These are phyloP conservation scores for Perca schrenkii DNA, from an alignment of 2,113 vertebrate species.

Conservation along the genomic window DNA sequence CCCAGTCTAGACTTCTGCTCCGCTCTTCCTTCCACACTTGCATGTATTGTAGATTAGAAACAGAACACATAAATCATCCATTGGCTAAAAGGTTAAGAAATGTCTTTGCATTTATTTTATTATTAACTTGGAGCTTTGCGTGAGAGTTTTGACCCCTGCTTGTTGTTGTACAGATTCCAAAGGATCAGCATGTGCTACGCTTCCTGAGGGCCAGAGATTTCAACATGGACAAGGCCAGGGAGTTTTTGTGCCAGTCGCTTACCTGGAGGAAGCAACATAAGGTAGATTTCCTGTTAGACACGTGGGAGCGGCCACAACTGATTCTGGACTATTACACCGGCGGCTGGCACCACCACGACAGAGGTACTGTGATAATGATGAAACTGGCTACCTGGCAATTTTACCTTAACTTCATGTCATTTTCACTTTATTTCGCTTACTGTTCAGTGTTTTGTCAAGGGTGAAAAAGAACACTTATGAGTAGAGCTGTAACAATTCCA, in stretches of 20 bases:
- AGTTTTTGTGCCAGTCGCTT: conserved; percentile 93
- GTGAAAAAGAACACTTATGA: not conserved
- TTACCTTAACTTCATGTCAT: not conserved
- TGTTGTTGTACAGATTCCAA: conserved; percentile 88
- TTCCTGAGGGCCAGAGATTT: conserved; percentile 96
- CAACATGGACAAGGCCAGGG: conserved; percentile 93
- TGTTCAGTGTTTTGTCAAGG: not conserved
- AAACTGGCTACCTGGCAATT: not conserved
- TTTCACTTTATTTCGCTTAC: not conserved
- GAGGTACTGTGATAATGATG: conserved; percentile 81
- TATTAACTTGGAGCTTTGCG: not conserved
- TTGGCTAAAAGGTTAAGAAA: not conserved
- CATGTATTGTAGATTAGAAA: not conserved
- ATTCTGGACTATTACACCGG: conserved; percentile 94
- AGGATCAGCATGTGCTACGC: conserved; percentile 95
- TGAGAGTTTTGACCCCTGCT: not conserved
- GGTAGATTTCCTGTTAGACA: conserved; percentile 93
- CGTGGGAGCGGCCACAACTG: conserved; percentile 92
- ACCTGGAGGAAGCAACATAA: conserved; percentile 97
- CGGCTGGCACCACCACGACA: conserved; percentile 97
- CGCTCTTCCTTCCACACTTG: not conserved
- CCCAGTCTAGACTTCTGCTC: conserved; percentile 7
- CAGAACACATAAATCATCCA: not conserved
- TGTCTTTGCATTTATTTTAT: not conserved
- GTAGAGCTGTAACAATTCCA: not conserved